phyloP scores from a whole-genome alignment of 1,140 invertebrate species.

The Ceratitis capitata region DNA sequence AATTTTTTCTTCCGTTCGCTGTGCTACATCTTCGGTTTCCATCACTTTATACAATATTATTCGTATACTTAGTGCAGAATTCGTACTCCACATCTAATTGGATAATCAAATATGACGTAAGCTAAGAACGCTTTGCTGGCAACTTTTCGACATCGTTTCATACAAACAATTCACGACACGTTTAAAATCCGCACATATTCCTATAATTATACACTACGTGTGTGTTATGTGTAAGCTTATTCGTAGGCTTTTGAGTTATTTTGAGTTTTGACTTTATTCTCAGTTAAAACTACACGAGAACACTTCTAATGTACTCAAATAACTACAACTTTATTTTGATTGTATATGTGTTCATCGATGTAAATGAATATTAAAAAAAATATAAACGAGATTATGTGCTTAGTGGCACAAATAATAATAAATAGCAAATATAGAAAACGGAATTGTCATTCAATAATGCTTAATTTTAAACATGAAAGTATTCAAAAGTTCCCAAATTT shows the following conservation, averaged over 20 bases:
- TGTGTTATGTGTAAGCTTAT: neutral
- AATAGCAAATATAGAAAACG: neutral
- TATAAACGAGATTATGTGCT: neutral
- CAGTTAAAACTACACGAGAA: neutral
- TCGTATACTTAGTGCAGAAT: neutral
- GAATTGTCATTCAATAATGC: neutral
- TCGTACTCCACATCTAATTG: neutral
- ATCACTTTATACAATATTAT: neutral
- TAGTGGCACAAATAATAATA: neutral
- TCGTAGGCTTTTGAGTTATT: too few species aligned
- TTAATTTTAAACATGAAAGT: neutral
- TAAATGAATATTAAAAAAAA: neutral
- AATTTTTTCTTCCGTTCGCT: conserved; percentile 3
- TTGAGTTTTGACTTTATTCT: neutral
- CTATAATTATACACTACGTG: neutral
- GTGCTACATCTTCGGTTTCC: neutral
- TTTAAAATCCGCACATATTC: too few species aligned
- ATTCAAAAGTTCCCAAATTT: too few species aligned
- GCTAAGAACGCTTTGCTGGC: neutral
- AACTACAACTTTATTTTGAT: neutral
- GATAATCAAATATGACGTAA: neutral
- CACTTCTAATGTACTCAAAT: neutral
- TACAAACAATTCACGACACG: too few species aligned
- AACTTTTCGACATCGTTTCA: neutral
- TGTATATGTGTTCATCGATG: neutral